Evolutionary conservation across 2,113 vertebrate genomes (phyloP), one percentile per base, ranked within the genome.

Genomic region (Phasianus colchicus): DNA sequence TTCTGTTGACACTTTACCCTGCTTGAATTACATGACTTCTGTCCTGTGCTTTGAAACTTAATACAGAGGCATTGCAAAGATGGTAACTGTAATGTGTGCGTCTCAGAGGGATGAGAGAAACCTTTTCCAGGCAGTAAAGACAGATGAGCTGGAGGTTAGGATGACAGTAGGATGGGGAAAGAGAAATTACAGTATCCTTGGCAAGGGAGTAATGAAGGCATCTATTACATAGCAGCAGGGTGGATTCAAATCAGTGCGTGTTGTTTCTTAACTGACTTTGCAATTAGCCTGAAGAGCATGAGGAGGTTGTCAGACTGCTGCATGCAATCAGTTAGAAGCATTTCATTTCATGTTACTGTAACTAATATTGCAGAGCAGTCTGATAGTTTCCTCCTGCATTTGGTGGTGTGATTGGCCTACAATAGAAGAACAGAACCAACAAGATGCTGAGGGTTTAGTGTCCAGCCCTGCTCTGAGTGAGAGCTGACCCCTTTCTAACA

Each of bases 61-160:
- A 87, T 89, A 57, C 58, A 69, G 63, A 76, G 50, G 25, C 61
- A 17, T 61, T 92, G 63, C 66, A 88, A 9, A 70, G 70, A 52
- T 8, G 10, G 55, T 73, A 22, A 27, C 61, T 66, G 25, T 76
- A 58, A 65, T 17, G 25, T 58, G n/a, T 25, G 9, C 22, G 15
- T 91, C 74, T 92, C 17, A 0, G 61, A 92, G 72, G 82, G 38
- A 34, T 64, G 38, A 82, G 64, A 71, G 50, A 76, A 82, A 13
- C 21, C 13, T 77, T 64, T 93, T 85, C 43, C 40, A 11, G 63
- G n/a, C 70, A 64, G 34, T 60, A 21, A 42, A 70, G 12, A 42
- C 75, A 86, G 77, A 91, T 77, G 74, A 94, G 64, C 54, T 89
- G 87, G 64, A 89, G 85, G 69, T 64, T 70, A 73, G 72, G 58